Percentiles rank a stretch among this genome's conserved stretches.
These are phyloP conservation scores for Sylvicapra grimmia DNA, from an alignment of 2,113 vertebrate genomes.

Conservation along the genomic window DNA sequence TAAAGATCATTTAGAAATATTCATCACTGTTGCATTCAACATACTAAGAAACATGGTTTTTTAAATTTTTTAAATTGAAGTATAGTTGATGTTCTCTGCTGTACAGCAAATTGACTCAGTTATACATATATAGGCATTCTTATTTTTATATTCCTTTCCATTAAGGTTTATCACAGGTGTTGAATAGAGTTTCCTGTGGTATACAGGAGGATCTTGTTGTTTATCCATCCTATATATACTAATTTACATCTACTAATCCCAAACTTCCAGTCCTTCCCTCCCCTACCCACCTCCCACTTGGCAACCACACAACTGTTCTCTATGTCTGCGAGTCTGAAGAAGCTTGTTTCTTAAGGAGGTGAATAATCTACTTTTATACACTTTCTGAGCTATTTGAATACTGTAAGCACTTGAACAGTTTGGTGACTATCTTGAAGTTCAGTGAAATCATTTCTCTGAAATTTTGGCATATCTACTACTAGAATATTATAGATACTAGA, in stretches of 20 bases:
- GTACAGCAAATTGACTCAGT: not conserved
- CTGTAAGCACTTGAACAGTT: not conserved
- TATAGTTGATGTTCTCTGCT: not conserved
- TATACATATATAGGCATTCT: not conserved
- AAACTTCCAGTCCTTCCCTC: not conserved
- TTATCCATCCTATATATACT: not conserved
- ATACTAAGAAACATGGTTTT: not conserved
- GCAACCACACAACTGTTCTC: not conserved
- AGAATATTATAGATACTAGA: not conserved
- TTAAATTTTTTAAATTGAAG: not conserved
- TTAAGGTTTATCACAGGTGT: not conserved
- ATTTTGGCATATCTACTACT: not conserved
- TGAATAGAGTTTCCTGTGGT: not conserved
- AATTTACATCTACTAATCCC: not conserved
- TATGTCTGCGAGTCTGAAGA: not conserved
- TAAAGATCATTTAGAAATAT: not conserved
- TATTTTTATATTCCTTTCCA: not conserved
- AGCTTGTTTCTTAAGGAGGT: not conserved
- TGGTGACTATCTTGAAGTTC: not conserved
- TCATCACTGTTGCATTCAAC: not conserved
- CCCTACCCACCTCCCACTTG: not conserved
- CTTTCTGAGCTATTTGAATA: not conserved
- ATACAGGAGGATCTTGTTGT: not conserved
- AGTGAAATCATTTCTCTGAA: not conserved
- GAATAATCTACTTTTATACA: not conserved